Base-by-base conservation (phyloP, 2,888 invertebrate species). In the Coenonympha arcania region DNA sequence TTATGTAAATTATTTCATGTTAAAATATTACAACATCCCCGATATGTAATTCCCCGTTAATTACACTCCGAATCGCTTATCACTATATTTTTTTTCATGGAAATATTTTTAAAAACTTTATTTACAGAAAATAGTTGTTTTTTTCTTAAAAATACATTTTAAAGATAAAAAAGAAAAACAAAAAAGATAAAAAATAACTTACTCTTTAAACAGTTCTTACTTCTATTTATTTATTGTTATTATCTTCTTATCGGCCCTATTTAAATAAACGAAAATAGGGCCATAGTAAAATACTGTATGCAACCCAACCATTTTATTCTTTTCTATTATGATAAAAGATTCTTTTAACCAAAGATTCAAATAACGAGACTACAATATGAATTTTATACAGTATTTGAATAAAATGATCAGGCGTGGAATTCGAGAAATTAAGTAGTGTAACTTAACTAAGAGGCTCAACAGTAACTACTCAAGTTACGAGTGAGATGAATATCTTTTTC, bases 41-140 rank as follows among this genome's bases (percentile, higher is more conserved):
- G 52, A 56, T 56, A 56, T 56, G 48, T 44, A 1, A 24, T 9
- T 5, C 36, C 49, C 26, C 11, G 15, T n/a, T n/a, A n/a, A 40
- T 18, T 46, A 46, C 26, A 43, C 43, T 39, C 40, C 42, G 39
- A 22, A 45, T 19, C 48, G 15, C 66, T 64, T 74, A 76, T 74
- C 71, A 75, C 73, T 50, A 52, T 47, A 8, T 36, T 18, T 46
- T 48, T 46, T 45, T 53, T 50, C 22, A 15, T 20, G 6, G n/a
- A 20, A 43, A 19, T 30, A 43, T 42, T 41, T 28, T 18, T 26
- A 31, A 43, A 28, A 40, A 24, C 33, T 54, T 55, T 59, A 55
- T 48, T 55, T 34, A 53, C 48, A 15, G n/a, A 24, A 24, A 11
- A 11, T 19, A 13, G 20, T 6, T 20, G 22, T 56, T 30, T 6